Percentiles rank a stretch among this genome's conserved stretches.
phyloP scores from a whole-genome alignment of 2,113 vertebrate genomes.

The Sorex araneus region DNA sequence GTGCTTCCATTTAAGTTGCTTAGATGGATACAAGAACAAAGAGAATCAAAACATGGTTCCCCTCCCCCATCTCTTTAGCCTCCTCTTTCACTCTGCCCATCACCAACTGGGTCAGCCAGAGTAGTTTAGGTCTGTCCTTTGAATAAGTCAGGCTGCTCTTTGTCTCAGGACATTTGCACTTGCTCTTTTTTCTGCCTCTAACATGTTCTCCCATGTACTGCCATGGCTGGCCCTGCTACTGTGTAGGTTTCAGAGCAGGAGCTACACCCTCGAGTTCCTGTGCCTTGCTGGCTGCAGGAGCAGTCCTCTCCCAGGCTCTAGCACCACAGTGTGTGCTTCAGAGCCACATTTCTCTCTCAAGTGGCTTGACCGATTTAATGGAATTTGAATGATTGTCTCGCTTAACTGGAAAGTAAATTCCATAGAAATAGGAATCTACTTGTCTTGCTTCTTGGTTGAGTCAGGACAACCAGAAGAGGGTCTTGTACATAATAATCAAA shows the following conservation, averaged over 20 bases:
- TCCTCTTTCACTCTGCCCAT: not conserved
- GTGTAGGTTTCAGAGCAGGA: not conserved
- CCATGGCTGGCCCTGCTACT: not conserved
- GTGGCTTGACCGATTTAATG: not conserved
- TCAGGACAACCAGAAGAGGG: not conserved
- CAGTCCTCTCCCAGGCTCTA: not conserved
- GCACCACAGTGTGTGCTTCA: not conserved
- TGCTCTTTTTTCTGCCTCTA: not conserved
- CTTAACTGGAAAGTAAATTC: not conserved
- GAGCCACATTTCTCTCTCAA: not conserved
- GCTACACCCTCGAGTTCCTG: not conserved
- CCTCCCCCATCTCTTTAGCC: not conserved
- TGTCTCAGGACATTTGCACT: not conserved
- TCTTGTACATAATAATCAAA: not conserved
- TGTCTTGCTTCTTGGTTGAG: not conserved
- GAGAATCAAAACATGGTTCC: not conserved
- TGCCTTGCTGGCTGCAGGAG: not conserved
- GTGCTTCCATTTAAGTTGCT: not conserved
- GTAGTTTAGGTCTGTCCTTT: not conserved
- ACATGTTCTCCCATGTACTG: not conserved
- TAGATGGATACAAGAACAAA: not conserved
- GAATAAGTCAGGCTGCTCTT: not conserved
- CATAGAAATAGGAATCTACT: not conserved
- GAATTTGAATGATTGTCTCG: conserved; percentile 1
- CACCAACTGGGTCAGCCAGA: not conserved